Conservation (phyloP, 2,888 invertebrate genomes). For the Idaea biselata region DNA sequence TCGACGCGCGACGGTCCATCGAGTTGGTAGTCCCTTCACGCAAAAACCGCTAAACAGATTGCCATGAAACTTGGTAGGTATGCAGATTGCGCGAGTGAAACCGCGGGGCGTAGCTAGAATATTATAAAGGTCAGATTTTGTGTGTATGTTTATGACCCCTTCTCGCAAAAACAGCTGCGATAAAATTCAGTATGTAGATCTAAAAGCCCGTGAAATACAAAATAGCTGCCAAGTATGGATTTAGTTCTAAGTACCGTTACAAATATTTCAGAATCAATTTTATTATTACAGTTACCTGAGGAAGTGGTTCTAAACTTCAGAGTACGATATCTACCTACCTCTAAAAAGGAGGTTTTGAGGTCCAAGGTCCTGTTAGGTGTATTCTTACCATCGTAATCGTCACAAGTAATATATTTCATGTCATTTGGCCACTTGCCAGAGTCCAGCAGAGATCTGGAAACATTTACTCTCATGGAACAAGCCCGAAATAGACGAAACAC, state of each 20-base stretch:
- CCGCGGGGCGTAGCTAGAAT: too few relatives aligned
- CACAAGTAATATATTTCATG: conserved; percentile 87
- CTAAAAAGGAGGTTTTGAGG: conserved; percentile 84
- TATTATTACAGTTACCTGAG: too few relatives aligned
- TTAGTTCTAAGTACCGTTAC: neutral
- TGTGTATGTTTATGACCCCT: too few relatives aligned
- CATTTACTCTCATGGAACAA: conserved; percentile 66
- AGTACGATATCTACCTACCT: conserved; percentile 64
- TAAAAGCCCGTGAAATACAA: too few relatives aligned
- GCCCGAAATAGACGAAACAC: conserved; percentile 59
- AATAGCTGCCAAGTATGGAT: neutral
- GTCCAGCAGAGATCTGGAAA: conserved; percentile 84
- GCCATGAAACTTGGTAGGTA: conserved; percentile 10
- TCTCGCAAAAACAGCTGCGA: too few relatives aligned
- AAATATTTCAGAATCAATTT: too few relatives aligned
- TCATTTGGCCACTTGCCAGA: conserved; percentile 87
- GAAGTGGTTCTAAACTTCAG: too few relatives aligned
- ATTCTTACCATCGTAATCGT: conserved; percentile 88
- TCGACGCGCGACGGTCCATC: too few relatives aligned
- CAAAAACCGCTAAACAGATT: too few relatives aligned
- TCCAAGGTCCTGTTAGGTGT: conserved; percentile 87
- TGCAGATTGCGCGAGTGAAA: too few relatives aligned
- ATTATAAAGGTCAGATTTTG: too few relatives aligned
- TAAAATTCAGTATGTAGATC: too few relatives aligned
- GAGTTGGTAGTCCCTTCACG: conserved; percentile 6